Conservation (phyloP, 2,888 invertebrate species). For the Phorcus lineatus region DNA sequence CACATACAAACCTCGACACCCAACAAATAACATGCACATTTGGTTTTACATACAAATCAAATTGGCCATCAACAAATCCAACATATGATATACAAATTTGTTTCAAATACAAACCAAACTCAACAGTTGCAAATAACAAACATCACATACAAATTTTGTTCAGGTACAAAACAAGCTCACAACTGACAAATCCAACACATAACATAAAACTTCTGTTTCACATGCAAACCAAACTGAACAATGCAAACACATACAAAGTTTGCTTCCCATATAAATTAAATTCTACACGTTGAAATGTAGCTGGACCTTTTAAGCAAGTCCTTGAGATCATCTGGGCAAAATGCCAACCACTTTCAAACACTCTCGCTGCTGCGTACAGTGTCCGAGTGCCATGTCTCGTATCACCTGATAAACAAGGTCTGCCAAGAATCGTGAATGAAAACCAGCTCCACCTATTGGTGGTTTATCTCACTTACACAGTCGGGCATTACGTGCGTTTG, state of each 20-base stretch:
- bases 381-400: background rate
- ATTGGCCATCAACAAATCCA: no score
- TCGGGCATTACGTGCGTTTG: no score
- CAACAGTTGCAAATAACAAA: no score
- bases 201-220: no score
- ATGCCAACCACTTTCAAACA: background rate
- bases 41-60: no score
- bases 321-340: background rate
- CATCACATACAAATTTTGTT: no score
- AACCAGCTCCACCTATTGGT: background rate
- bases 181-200: no score
- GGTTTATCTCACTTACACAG: background rate
- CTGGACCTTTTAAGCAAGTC: background rate
- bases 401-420: background rate
- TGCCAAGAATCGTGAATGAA: background rate
- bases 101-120: no score
- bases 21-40: no score
- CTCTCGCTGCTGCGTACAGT: background rate
- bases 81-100: no score
- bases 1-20: no score
- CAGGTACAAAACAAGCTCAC: no score
- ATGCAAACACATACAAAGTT: background rate
- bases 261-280: background rate
- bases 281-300: background rate
- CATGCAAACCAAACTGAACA: background rate